These are phyloP conservation scores for Chaunax sp. DNA, from an alignment of 2,797 vertebrate genomes.

Conservation along the genomic window DNA sequence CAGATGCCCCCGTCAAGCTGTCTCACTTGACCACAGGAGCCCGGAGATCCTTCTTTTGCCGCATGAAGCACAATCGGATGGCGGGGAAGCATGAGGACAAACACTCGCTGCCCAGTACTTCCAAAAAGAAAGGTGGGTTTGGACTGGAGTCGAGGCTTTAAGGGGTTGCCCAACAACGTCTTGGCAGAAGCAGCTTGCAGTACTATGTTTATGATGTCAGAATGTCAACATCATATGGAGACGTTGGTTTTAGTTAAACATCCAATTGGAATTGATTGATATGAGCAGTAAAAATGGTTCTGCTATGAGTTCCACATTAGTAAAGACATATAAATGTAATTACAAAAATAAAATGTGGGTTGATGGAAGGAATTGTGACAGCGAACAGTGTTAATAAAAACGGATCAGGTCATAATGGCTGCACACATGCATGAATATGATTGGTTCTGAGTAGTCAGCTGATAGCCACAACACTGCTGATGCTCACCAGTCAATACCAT, in stretches of 20 bases:
- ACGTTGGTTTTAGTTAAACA: background rate
- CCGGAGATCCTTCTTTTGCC: slow-evolving; percentile 94
- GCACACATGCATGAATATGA: background rate
- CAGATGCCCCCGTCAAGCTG: slow-evolving; percentile 84
- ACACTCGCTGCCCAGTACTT: slow-evolving; percentile 84
- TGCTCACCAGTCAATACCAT: background rate
- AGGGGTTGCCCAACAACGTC: background rate
- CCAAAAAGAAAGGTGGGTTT: slow-evolving; percentile 92
- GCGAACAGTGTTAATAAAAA: too few species aligned
- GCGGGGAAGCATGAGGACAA: slow-evolving; percentile 89
- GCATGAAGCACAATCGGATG: slow-evolving; percentile 94
- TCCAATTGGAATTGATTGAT: background rate
- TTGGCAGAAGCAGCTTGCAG: too few species aligned
- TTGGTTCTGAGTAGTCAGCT: background rate
- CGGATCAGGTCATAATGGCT: too few species aligned
- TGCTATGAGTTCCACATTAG: background rate
- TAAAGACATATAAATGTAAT: background rate
- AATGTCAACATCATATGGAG: background rate
- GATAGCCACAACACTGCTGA: background rate
- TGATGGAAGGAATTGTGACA: too few species aligned
- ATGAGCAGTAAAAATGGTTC: background rate
- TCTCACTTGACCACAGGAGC: slow-evolving; percentile 90
- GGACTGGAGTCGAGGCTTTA: background rate
- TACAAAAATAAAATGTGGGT: too few species aligned
- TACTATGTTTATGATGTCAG: background rate